Conservation (phyloP, 2,797 vertebrate genomes). For the Schizopygopsis pylzovi region DNA sequence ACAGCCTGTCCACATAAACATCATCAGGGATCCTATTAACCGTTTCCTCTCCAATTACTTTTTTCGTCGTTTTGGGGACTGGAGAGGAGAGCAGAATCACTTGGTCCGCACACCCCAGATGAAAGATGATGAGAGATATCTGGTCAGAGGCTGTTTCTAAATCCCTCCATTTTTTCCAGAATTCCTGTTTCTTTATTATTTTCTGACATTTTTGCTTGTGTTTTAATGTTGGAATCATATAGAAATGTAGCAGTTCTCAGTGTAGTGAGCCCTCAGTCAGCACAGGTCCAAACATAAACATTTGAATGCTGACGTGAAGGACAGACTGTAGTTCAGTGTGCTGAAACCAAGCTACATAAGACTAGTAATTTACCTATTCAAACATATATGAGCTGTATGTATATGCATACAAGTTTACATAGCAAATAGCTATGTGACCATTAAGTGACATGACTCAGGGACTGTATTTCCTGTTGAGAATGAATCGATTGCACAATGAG, state of each 20-base stretch:
- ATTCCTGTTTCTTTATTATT: neutral
- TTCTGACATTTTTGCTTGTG: neutral
- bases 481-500: neutral
- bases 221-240: neutral
- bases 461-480: neutral
- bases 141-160: constrained; percentile 80
- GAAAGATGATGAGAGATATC: constrained; percentile 97
- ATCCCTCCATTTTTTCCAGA: neutral
- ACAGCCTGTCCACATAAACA: constrained; percentile 97
- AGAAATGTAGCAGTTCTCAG: neutral
- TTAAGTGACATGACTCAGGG: neutral
- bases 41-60: constrained; percentile 98
- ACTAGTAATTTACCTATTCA: neutral
- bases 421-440: neutral
- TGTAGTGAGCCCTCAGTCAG: neutral
- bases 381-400: neutral
- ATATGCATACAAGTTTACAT: neutral
- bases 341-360: neutral
- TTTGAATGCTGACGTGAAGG: constrained; percentile 4
- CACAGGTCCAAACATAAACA: neutral
- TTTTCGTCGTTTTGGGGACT: constrained; percentile 98
- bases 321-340: neutral
- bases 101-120: constrained; percentile 96
- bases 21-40: constrained; percentile 96
- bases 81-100: constrained; percentile 98